Conservation (phyloP, 2,888 invertebrate genomes). For the Aspidiotus rigidus region DNA sequence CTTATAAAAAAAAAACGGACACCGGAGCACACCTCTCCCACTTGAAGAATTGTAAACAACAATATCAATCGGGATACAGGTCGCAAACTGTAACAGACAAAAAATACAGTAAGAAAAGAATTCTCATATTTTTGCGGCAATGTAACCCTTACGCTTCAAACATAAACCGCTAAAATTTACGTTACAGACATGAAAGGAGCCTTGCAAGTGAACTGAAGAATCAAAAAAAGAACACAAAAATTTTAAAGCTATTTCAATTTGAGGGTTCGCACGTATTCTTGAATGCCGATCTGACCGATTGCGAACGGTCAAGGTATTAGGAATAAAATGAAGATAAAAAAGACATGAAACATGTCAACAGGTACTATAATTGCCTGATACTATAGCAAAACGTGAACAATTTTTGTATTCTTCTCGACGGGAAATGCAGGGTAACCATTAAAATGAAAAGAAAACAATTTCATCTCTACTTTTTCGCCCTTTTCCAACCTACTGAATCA, state of each 20-base stretch:
- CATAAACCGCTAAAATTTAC: not conserved
- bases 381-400: too few relatives aligned
- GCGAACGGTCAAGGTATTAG: not conserved
- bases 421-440: too few relatives aligned
- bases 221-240: not conserved
- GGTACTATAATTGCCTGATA: not conserved
- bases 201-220: not conserved
- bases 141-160: too few relatives aligned
- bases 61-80: slow-evolving; percentile 49
- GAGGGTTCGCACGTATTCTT: too few relatives aligned
- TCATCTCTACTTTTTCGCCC: too few relatives aligned
- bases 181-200: not conserved
- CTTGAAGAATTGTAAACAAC: slow-evolving; percentile 48
- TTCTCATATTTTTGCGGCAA: too few relatives aligned
- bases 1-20: slow-evolving; percentile 48
- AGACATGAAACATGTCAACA: too few relatives aligned
- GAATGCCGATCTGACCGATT: not conserved
- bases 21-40: slow-evolving; percentile 50
- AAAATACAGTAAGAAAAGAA: not conserved
- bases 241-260: too few relatives aligned
- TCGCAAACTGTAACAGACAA: slow-evolving; percentile 42
- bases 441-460: too few relatives aligned
- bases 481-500: too few relatives aligned
- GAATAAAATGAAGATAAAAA: not conserved
- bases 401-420: too few relatives aligned